Conservation (phyloP, 1,140 invertebrate species). For the Pissodes strobi region DNA sequence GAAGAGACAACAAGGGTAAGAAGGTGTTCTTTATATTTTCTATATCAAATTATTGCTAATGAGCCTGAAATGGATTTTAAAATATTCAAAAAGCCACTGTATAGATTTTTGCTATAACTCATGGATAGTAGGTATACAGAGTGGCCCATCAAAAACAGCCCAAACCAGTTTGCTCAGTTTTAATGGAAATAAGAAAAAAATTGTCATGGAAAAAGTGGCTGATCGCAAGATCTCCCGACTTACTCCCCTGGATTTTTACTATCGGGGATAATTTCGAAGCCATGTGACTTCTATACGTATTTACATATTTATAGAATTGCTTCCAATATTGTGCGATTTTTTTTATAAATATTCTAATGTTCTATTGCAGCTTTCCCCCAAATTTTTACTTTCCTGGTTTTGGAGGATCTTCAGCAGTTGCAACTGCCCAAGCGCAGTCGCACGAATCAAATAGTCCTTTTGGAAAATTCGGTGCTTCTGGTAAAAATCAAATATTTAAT, state of each 20-base stretch:
- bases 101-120: background rate
- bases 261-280: no score
- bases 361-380: background rate
- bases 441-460: slow-evolving; percentile 20
- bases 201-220: no score
- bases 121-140: no score
- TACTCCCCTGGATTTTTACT: no score
- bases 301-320: no score
- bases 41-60: background rate
- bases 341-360: background rate
- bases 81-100: background rate
- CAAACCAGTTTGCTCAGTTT: no score
- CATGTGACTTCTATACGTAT: no score
- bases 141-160: no score
- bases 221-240: no score
- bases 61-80: no score
- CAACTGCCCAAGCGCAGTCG: slow-evolving; percentile 23
- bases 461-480: slow-evolving; percentile 22
- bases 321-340: no score
- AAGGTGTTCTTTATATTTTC: background rate
- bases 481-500: slow-evolving; percentile 19
- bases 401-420: background rate
- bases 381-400: background rate
- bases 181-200: no score
- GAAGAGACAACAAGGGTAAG: slow-evolving; percentile 15